A percentile compares a stretch with the other conserved stretches of the same genome.
Conservation (phyloP, 2,797 vertebrate genomes). For the Rhynchonycteris naso region DNA sequence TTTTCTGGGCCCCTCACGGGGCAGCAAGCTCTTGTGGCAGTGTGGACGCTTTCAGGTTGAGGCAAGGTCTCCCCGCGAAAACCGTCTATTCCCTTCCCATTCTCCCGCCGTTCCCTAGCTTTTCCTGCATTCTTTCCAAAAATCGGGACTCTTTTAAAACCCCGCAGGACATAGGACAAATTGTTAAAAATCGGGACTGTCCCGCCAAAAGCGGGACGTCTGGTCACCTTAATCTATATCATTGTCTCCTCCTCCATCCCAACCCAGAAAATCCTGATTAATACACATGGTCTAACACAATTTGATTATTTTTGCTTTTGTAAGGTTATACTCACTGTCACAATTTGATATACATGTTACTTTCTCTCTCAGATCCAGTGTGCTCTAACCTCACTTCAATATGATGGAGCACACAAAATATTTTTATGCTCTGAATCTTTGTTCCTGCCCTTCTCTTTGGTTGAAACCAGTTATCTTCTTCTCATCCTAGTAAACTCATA, state of each 20-base stretch:
- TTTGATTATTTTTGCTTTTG: constrained; percentile 13
- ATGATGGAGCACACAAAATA: background rate
- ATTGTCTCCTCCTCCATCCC: background rate
- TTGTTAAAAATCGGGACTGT: too few species aligned
- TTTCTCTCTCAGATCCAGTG: background rate
- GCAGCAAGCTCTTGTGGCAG: too few species aligned
- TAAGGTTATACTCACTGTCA: background rate
- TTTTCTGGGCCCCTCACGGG: too few species aligned
- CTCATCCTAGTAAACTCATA: background rate
- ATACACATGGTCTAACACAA: background rate
- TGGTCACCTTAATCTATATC: too few species aligned
- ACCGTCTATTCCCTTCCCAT: too few species aligned
- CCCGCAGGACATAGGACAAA: too few species aligned
- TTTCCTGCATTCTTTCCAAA: too few species aligned
- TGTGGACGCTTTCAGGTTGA: too few species aligned
- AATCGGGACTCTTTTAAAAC: too few species aligned
- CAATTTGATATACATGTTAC: background rate
- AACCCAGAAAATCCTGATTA: background rate
- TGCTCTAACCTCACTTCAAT: background rate
- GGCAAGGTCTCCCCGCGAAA: too few species aligned
- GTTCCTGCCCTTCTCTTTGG: background rate
- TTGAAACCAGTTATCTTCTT: background rate
- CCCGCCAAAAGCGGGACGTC: too few species aligned
- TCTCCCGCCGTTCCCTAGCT: too few species aligned
- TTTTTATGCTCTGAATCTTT: background rate